These are phyloP conservation scores for Prolemur simus DNA, from an alignment of 2,113 vertebrate genomes.

Conservation along the genomic window DNA sequence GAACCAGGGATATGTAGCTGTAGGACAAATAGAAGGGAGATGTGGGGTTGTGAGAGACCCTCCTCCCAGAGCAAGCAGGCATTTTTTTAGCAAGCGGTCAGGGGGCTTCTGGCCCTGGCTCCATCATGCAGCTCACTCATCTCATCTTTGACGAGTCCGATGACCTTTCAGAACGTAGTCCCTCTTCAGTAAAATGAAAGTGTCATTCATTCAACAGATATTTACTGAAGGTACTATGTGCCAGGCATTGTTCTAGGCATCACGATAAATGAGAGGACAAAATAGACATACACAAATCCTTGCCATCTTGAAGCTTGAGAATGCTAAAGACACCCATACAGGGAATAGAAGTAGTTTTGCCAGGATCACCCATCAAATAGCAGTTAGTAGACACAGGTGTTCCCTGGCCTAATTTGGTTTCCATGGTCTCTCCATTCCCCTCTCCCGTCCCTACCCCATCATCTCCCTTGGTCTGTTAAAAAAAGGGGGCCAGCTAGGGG, in stretches of 20 bases:
- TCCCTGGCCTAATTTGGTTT: not conserved
- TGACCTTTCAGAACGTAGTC: constrained; percentile 14
- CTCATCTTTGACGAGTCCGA: not conserved
- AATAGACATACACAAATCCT: not conserved
- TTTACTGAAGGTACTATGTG: not conserved
- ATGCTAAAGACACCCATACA: not conserved
- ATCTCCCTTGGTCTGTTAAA: not conserved
- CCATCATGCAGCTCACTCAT: not conserved
- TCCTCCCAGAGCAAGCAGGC: not conserved
- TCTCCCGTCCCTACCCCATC: not conserved
- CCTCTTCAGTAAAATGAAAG: not conserved
- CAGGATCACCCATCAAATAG: not conserved
- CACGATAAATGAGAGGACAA: not conserved
- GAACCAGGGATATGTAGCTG: too few species aligned
- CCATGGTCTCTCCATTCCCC: not conserved
- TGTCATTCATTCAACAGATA: not conserved
- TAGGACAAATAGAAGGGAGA: not conserved
- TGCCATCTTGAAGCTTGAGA: not conserved
- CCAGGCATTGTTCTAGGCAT: not conserved
- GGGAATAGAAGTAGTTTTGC: not conserved
- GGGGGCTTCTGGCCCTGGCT: not conserved
- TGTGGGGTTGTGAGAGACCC: not conserved
- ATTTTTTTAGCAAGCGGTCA: not conserved
- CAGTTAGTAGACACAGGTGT: not conserved
- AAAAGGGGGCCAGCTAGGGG: not conserved